Base-by-base conservation (phyloP, 2,888 invertebrate genomes). In the Hofmannophila pseudospretella region DNA sequence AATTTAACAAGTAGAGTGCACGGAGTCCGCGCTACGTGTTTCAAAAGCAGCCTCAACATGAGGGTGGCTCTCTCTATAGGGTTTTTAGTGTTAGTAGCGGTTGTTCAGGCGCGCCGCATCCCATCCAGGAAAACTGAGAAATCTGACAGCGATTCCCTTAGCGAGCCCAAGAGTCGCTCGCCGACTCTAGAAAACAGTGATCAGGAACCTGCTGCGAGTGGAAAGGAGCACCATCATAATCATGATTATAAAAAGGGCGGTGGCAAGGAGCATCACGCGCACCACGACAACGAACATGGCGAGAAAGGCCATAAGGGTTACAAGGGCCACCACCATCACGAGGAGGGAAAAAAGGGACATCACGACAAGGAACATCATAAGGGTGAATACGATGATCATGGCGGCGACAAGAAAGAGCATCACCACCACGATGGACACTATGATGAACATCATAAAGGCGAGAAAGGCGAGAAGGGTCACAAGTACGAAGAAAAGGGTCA, bases 291-390 rank as follows among this genome's bases (percentile, higher is more conserved):
- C 39, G 88, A 90, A 19, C 90, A 92, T 45, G 92, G 92, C 0
- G 91, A 91, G 44, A 90, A 93, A 56, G 92, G 91, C 1, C 90
- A 92, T 47, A 93, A 93, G 45, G 92, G 91, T 0, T 92, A 93
- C 74, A 91, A 92, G 57, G 89, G 90, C 7, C 88, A 90, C 42
- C 92, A 94, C 57, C 89, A 91, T 38, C 88, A 91, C 47, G 90
- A 90, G 49, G 91, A 93, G 51, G 90, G 90, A 3, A 88, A 90
- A 48, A 93, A 92, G 57, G 94, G 94, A 0, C 92, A 93, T 52
- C 93, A 93, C 54, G 92, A 93, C 56, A 92, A 93, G 59, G 92
- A 89, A 54, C 81, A 88, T 2, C 90, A 92, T 51, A 81, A 87
- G 44, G 90, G 91, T 1, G 88, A 90, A 54, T 91, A 89, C 58